These are phyloP conservation scores for Folsomia manolachei DNA, from an alignment of 2,888 invertebrate genomes.

Conservation along the genomic window DNA sequence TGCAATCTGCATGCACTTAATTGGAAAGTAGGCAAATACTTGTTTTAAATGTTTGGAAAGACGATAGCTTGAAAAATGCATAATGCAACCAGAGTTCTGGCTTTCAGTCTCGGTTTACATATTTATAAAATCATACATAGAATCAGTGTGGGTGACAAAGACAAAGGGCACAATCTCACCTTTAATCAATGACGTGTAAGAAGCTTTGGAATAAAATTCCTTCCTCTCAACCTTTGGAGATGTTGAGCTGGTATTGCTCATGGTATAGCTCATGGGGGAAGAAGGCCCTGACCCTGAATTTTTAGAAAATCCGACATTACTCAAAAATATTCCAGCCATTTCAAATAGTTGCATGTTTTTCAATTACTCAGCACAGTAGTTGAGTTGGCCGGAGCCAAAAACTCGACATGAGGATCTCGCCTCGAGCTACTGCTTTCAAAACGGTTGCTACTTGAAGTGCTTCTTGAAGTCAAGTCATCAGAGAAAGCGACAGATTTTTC, in stretches of 20 bases:
- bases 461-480: constrained; percentile 32
- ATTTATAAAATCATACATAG: no score
- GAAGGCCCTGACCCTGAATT: constrained; percentile 43
- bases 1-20: no score
- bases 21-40: no score
- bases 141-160: no score
- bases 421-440: constrained; percentile 3
- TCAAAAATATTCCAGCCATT: background rate
- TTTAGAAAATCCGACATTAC: background rate
- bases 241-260: constrained; percentile 21
- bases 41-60: no score
- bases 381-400: constrained; percentile 42
- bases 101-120: no score
- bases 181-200: constrained; percentile 49
- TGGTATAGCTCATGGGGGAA: constrained; percentile 38
- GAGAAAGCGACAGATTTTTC: constrained; percentile 46
- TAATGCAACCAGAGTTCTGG: no score
- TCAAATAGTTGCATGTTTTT: background rate
- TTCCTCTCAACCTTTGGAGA: constrained; percentile 49
- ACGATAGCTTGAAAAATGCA: no score
- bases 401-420: constrained; percentile 37
- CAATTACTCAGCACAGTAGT: constrained; percentile 44
- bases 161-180: no score
- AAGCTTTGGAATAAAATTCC: constrained; percentile 48
- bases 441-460: constrained; percentile 12